Conservation (phyloP, 2,888 invertebrate species). For the Steromphala cineraria region DNA sequence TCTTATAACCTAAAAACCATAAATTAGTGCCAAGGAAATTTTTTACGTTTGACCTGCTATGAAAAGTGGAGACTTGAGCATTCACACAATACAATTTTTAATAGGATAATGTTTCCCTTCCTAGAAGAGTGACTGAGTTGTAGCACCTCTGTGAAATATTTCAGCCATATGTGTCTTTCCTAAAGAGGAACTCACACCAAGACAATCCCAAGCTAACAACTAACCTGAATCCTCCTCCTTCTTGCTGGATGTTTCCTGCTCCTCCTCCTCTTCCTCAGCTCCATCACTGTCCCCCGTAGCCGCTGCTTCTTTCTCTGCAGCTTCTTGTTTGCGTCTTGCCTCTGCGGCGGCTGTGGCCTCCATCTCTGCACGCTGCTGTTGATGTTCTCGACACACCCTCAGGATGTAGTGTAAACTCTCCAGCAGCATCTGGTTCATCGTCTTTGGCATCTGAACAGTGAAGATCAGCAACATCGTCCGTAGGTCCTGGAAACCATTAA, state of each 20-base stretch:
- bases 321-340: conserved; percentile 29
- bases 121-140: no score
- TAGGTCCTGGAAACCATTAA: conserved; percentile 62
- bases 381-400: conserved; percentile 61
- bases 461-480: conserved; percentile 71
- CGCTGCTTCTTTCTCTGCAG: conserved; percentile 30
- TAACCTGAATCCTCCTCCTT: conserved; percentile 11
- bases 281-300: conserved; percentile 1
- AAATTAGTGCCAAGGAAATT: no score
- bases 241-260: conserved; percentile 13
- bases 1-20: no score
- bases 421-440: conserved; percentile 60
- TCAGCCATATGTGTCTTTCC: no score
- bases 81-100: no score
- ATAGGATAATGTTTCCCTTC: no score
- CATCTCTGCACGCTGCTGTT: conserved; percentile 54
- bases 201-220: background rate
- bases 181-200: no score
- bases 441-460: conserved; percentile 68
- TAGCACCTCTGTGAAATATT: no score
- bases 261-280: conserved; percentile 21
- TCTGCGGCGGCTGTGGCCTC: conserved; percentile 27
- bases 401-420: conserved; percentile 68
- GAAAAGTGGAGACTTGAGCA: no score
- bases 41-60: no score